A percentile compares a stretch with the other conserved stretches of the same genome.
Evolutionary conservation across 2,797 vertebrate genomes (phyloP).

Genomic region (Siniperca obscura): DNA sequence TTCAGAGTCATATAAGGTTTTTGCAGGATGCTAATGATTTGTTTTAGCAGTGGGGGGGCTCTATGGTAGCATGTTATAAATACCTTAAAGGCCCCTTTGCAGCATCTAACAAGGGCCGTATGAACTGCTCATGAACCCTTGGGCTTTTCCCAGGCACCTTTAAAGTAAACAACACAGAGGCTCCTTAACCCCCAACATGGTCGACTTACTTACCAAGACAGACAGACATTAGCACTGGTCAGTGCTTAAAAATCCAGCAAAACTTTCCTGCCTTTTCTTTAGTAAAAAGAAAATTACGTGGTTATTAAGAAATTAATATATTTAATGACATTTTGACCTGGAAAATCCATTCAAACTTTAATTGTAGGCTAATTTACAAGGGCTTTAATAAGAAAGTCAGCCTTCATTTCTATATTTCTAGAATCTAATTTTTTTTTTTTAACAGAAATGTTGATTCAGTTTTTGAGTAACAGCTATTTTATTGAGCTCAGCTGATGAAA

Average conservation of each 20-base stretch:
- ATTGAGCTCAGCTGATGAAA: too few species aligned
- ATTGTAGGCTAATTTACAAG: background rate
- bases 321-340: background rate
- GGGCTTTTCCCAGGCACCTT: conserved; percentile 63
- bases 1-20: conserved; percentile 66
- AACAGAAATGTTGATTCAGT: too few species aligned
- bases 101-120: conserved; percentile 65
- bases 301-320: background rate
- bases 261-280: background rate
- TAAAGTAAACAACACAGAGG: conserved; percentile 54
- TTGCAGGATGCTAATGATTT: conserved; percentile 78
- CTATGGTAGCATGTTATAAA: conserved; percentile 70
- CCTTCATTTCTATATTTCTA: background rate
- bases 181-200: conserved; percentile 45
- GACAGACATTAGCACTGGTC: conserved; percentile 30
- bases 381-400: background rate
- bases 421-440: too few species aligned
- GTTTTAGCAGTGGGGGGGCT: conserved; percentile 71
- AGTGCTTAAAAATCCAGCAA: background rate
- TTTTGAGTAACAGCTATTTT: too few species aligned
- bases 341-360: background rate
- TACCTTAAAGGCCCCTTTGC: conserved; percentile 62
- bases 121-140: conserved; percentile 71
- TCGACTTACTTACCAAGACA: conserved; percentile 23
- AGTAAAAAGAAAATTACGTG: background rate